Base-by-base conservation (phyloP, 2,113 vertebrate genomes). In the Phocoena sinus region DNA sequence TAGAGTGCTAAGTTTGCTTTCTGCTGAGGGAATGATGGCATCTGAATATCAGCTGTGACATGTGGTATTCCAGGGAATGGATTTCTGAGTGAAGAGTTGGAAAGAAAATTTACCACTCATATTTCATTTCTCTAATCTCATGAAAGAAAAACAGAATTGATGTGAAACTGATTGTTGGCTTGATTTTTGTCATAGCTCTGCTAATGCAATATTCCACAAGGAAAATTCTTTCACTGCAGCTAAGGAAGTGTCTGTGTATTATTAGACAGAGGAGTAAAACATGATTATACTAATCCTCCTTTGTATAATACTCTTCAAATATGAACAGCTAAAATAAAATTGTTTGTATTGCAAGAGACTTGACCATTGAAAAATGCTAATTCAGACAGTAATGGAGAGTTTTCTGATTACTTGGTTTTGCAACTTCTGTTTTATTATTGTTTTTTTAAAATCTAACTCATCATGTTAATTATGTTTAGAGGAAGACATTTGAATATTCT, bases 231-330 rank as follows among this genome's bases (percentile, higher is more conserved):
- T 71, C 41, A 33, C 41, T 68, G 36, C 7, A 93, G 12, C 28
- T 60, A 85, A 96, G 4, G 6, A 93, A 85, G 12, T 68, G 11
- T 81, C 58, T 80, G 7, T 74, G 0, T 13, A 47, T 77, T 94
- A 92, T 77, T 74, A 70, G 62, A 53, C 6, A 47, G 28, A 73
- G 17, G 41, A 94, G 20, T 80, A 86, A 97, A 70, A 53, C 25
- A 77, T 81, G 31, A 76, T 92, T 89, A 62, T 12, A 47, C 26
- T 77, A 86, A 25, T 4, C 10, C 25, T 36, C 44, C 1, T 53
- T 89, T 77, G 41, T 81, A 41, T 92, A 74, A 87, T 87, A 68
- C 93, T 85, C 17, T 96, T 96, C 77, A 93, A 90, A 70, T 86
- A 80, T 53, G 9, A 94, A 85, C 0, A 89, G 18, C 1, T 76